A percentile compares a stretch with the other conserved stretches of the same genome.
Conservation (phyloP, 2,797 vertebrate species). For the Novumbra hubbsi region DNA sequence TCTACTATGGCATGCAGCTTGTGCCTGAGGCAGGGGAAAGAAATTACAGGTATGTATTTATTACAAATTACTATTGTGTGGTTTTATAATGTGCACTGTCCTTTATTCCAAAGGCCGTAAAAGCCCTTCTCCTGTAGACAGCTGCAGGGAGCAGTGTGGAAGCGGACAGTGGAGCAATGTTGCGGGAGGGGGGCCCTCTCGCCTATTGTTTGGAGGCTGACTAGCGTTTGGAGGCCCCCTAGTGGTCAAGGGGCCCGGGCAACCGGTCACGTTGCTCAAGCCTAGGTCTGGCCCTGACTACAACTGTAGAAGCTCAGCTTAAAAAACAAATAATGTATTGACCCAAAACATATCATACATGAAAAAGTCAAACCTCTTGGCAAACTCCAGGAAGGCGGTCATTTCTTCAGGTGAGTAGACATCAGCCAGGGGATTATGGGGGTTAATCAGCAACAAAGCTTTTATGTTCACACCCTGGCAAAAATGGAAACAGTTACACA, state of each 20-base stretch:
- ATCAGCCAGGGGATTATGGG: conserved; percentile 93
- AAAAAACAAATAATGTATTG: conserved; percentile 42
- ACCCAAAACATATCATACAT: neutral
- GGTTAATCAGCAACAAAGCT: conserved; percentile 91
- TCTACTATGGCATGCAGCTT: conserved; percentile 90
- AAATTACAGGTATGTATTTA: neutral
- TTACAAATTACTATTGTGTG: conserved; percentile 17
- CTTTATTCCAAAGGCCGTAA: conserved; percentile 33
- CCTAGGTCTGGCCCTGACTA: no score
- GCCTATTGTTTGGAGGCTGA: no score
- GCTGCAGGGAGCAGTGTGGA: conserved; percentile 6
- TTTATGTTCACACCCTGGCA: conserved; percentile 82
- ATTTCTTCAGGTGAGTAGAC: conserved; percentile 86
- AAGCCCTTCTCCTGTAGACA: conserved; percentile 13
- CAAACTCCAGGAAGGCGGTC: conserved; percentile 87
- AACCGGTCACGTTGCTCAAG: no score
- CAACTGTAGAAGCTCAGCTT: conserved; percentile 31
- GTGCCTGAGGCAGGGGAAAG: conserved; percentile 71
- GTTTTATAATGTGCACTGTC: conserved; percentile 25
- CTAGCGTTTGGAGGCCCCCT: no score
- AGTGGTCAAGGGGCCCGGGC: no score
- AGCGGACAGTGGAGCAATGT: no score
- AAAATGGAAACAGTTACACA: neutral
- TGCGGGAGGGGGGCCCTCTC: no score
- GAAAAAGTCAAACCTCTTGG: conserved; percentile 82